Percentiles rank a stretch among this genome's conserved stretches.
phyloP scores from a whole-genome alignment of 30 jellyfish, hydroid and myxozoan genomes.

The Cassiopea andromeda region DNA sequence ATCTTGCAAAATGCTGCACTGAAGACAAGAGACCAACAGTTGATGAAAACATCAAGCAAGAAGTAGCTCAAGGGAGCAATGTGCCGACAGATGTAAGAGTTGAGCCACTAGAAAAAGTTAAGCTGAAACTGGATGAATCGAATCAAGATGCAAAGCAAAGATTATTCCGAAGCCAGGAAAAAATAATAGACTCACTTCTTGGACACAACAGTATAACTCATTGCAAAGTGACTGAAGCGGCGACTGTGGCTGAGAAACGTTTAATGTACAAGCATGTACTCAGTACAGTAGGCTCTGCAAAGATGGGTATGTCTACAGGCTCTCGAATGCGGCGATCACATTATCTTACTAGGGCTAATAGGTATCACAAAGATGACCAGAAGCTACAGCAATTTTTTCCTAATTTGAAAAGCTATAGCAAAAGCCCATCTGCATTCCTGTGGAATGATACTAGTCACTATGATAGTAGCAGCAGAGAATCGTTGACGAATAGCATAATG shows the following conservation, averaged over 20 bases:
- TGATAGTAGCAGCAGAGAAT: not conserved
- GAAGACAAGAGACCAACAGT: constrained; percentile 30
- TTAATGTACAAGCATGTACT: constrained; percentile 46
- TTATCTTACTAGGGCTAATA: not conserved
- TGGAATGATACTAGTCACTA: not conserved
- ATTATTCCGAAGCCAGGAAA: constrained; percentile 16
- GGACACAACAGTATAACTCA: constrained; percentile 17
- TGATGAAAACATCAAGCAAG: constrained; percentile 30
- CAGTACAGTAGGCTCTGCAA: constrained; percentile 5
- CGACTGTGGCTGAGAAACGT: constrained; percentile 58
- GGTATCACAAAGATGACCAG: constrained; percentile 9
- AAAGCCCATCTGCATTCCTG: constrained; percentile 1
- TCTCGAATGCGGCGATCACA: constrained; percentile 4
- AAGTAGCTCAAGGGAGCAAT: constrained; percentile 7
- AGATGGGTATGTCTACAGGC: constrained; percentile 3
- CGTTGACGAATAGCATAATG: not conserved
- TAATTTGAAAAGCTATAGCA: not conserved
- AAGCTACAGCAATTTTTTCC: constrained; percentile 9
- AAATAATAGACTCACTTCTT: not conserved
- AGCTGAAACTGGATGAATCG: not conserved
- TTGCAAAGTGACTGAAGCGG: constrained; percentile 18
- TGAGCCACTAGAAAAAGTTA: not conserved
- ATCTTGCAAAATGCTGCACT: constrained; percentile 67
- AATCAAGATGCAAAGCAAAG: constrained; percentile 13
- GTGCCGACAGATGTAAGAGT: constrained; percentile 2